Percentiles rank a stretch among this genome's conserved stretches.
phyloP scores from a whole-genome alignment of 1,140 invertebrate genomes.

The Drosophila jambulina region DNA sequence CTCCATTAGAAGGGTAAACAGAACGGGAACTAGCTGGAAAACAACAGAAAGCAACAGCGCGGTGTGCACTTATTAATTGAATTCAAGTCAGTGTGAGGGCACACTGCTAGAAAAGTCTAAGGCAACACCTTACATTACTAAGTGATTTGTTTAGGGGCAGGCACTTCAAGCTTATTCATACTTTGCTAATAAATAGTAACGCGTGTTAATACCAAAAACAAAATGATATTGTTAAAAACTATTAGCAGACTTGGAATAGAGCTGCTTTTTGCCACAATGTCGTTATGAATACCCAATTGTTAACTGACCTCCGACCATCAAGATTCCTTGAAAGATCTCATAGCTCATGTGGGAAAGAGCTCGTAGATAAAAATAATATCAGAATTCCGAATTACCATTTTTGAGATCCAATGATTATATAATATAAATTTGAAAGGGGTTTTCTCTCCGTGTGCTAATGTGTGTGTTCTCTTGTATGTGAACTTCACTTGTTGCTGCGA shows the following conservation, averaged over 20 bases:
- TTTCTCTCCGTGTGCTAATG: constrained; percentile 5
- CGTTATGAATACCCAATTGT: no score
- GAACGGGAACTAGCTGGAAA: constrained; percentile 19
- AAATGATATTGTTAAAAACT: no score
- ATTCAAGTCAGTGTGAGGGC: constrained; percentile 18
- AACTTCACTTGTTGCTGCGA: constrained; percentile 44
- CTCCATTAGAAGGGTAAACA: constrained; percentile 73
- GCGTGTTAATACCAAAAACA: no score
- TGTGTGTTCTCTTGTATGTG: constrained; percentile 13
- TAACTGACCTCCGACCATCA: no score
- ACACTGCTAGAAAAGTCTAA: constrained; percentile 3
- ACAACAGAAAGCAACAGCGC: constrained; percentile 23
- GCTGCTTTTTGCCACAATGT: no score
- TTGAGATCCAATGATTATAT: no score
- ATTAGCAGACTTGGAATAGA: no score
- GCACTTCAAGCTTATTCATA: neutral
- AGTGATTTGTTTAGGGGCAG: neutral
- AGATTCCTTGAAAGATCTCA: no score
- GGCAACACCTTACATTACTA: neutral
- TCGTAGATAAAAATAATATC: no score
- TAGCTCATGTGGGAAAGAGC: no score
- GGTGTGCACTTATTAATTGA: constrained; percentile 43
- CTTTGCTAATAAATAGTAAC: no score
- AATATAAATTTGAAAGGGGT: neutral
- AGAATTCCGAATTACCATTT: no score